phyloP scores from a whole-genome alignment of 2,797 vertebrate species.

The Falco berigora region DNA sequence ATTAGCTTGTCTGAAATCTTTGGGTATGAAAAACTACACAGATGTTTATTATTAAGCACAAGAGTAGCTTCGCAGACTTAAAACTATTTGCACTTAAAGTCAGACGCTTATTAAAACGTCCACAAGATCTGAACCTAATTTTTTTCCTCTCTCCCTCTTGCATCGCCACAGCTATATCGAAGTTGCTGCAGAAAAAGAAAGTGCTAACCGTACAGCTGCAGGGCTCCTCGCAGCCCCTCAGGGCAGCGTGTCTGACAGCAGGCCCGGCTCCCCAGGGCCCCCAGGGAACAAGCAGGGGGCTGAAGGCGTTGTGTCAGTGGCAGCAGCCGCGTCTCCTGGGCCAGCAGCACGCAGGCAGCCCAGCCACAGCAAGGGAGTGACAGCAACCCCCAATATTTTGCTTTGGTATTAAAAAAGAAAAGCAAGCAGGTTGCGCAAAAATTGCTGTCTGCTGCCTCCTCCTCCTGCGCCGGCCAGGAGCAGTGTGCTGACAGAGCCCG shows the following conservation, averaged over 20 bases:
- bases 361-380: not conserved
- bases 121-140: not conserved
- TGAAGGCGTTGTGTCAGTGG: rapidly evolving
- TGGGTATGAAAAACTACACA: not conserved
- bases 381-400: not conserved
- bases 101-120: not conserved
- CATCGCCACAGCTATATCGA: not conserved
- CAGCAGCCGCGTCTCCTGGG: not conserved
- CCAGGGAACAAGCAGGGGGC: not conserved
- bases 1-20: not conserved
- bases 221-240: not conserved
- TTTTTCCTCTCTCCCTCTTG: not conserved
- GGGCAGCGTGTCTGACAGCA: rapidly evolving
- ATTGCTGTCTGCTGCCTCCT: not conserved
- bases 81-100: not conserved
- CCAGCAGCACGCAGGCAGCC: not conserved
- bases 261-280: not conserved
- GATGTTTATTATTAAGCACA: conserved; percentile 50
- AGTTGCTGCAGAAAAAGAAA: not conserved
- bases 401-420: not conserved
- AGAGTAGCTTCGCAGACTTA: not conserved
- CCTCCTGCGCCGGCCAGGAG: not conserved
- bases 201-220: not conserved
- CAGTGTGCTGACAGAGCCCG: conserved; percentile 4
- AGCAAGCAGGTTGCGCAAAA: not conserved